Evolutionary conservation across 2,113 vertebrate species (phyloP).

Genomic region (Myodes glareolus): DNA sequence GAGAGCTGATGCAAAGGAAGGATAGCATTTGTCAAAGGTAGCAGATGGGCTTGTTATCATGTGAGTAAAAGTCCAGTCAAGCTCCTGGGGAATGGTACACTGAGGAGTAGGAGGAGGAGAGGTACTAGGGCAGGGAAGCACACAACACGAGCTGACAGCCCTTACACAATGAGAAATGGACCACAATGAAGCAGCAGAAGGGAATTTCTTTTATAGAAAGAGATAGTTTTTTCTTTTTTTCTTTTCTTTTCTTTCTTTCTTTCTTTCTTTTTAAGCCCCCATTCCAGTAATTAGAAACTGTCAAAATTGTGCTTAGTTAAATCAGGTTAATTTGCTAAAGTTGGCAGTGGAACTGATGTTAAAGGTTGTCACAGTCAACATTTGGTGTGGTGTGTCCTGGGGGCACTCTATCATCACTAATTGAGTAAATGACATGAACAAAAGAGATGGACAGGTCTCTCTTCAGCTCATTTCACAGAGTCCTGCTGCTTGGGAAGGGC

Average conservation of each 20-base stretch:
- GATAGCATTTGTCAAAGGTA: slow-evolving; percentile 55
- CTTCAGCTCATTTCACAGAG: slow-evolving; percentile 62
- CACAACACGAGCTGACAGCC: neutral
- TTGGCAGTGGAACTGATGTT: slow-evolving; percentile 49
- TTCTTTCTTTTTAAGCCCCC: neutral
- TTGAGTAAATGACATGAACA: slow-evolving; percentile 63
- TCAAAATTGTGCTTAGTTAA: slow-evolving; percentile 51
- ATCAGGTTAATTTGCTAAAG: slow-evolving; percentile 56
- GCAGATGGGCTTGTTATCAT: slow-evolving; percentile 65
- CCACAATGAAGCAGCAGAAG: neutral
- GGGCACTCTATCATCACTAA: slow-evolving; percentile 66
- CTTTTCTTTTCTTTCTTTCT: too few relatives aligned
- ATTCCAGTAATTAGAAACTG: slow-evolving; percentile 45
- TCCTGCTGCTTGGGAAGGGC: slow-evolving; percentile 16
- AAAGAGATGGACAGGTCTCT: slow-evolving; percentile 65
- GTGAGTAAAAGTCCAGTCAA: slow-evolving; percentile 38
- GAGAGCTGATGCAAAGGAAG: slow-evolving; percentile 56
- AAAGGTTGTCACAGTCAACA: slow-evolving; percentile 61
- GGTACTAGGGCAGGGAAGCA: neutral
- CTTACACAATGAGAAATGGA: neutral
- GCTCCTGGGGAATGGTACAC: neutral
- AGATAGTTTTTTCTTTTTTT: neutral
- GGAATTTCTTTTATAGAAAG: neutral
- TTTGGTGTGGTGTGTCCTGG: slow-evolving; percentile 58
- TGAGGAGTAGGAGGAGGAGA: neutral